Evolutionary conservation across 1,140 invertebrate genomes (phyloP), one percentile per base, ranked within the genome.

Genomic region (Liolophura sinensis): DNA sequence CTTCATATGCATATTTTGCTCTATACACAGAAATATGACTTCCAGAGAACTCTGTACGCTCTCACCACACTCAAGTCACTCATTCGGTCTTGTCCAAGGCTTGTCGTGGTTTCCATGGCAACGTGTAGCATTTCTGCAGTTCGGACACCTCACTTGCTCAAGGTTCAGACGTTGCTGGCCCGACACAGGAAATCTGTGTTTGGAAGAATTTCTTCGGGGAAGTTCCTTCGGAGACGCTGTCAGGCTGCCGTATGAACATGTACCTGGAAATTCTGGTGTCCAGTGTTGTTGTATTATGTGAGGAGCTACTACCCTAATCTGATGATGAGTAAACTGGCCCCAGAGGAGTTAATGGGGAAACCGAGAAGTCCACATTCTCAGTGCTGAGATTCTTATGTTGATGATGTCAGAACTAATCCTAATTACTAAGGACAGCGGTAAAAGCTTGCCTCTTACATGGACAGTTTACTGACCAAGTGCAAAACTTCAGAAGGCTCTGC

Each of bases 401-500:
- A 88, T 95, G 67, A 89, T 93, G 73, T 89, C 89, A 3, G 92
- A 95, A 77, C 78, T 95, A 7, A 90, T 91, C 47, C 87, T 88
- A n/a, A 90, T 95, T 31, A 91, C 94, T n/a, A 89, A 89, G 63
- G 92, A 93, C 72, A 93, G 91, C 79, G 91, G 90, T 0, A 90
- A 89, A 74, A 92, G 91, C 40, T 91, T 77, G 90, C 92, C 25
- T 91, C 89, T 65, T 96, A 94, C 80, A 90, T 96, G 47, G 89
- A 89, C 60, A 92, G 95, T 83, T 83, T 95, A 65, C 83, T 96
- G 68, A 87, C 88, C 0, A 89, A 92, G 66, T 93, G 92, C 77
- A 95, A 95, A n/a, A 84, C 88, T 96, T 27, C 94, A 96, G 84
- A 94, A 95, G 81, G 91, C 93, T n/a, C 86, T 93, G 31, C 86